A percentile compares a stretch with the other conserved stretches of the same genome.
phyloP scores from a whole-genome alignment of 2,113 vertebrate genomes.

The Garra rufa region DNA sequence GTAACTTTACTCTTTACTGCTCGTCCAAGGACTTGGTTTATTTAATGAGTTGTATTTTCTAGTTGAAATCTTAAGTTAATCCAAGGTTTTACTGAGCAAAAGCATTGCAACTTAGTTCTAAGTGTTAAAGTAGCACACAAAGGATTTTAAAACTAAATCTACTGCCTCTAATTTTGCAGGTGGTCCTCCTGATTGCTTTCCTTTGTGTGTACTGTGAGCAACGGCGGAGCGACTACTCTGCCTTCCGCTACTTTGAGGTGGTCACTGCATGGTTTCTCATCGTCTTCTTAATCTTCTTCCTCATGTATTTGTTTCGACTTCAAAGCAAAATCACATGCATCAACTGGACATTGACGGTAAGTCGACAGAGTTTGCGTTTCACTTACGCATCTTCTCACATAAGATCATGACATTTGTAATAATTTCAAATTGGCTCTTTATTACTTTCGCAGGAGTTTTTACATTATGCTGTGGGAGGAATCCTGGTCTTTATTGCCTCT shows the following conservation, averaged over 20 bases:
- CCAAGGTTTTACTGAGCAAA: not conserved
- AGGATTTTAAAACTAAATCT: not conserved
- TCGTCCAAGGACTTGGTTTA: not conserved
- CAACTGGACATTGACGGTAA: conserved; percentile 91
- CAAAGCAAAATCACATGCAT: conserved; percentile 86
- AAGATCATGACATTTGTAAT: not conserved
- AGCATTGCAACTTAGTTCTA: not conserved
- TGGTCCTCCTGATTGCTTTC: conserved; percentile 84
- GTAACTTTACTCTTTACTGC: not conserved
- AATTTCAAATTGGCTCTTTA: not conserved
- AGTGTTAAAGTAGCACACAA: too few species aligned
- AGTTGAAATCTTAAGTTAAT: not conserved
- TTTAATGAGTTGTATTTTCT: not conserved
- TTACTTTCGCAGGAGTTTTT: conserved; percentile 86
- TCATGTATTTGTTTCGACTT: conserved; percentile 85
- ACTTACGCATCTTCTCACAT: not conserved
- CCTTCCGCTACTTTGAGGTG: conserved; percentile 88
- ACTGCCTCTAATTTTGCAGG: conserved; percentile 65
- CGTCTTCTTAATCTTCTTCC: conserved; percentile 87
- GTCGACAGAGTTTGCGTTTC: conserved; percentile 42
- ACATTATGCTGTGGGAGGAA: conserved; percentile 86
- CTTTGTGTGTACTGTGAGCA: conserved; percentile 79
- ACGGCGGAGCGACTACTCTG: conserved; percentile 60
- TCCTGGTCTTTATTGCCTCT: conserved; percentile 88
- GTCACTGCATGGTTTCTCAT: conserved; percentile 87